Evolutionary conservation across 2,797 vertebrate species (phyloP).

Genomic region (Threskiornis aethiopicus): DNA sequence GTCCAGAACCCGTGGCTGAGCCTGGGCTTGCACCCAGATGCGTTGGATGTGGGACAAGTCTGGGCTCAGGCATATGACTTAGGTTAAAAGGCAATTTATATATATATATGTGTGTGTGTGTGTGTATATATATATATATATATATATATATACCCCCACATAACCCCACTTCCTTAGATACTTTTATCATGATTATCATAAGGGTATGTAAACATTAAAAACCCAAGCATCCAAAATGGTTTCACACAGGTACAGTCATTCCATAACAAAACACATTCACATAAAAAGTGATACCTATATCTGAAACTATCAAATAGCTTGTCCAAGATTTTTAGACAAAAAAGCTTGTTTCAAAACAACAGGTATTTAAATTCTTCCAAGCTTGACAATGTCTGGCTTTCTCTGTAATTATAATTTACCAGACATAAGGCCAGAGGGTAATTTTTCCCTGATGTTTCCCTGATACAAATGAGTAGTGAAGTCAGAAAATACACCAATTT

Average conservation of each 20-base stretch:
- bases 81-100: neutral
- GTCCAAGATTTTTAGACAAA: neutral
- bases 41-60: neutral
- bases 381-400: neutral
- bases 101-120: neutral
- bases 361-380: conserved; percentile 11
- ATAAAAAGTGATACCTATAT: neutral
- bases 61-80: neutral
- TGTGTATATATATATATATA: neutral
- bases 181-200: neutral
- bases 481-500: conserved; percentile 18
- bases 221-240: neutral
- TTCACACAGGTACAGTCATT: neutral
- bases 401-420: conserved; percentile 26
- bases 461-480: conserved; percentile 42
- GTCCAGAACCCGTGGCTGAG: rapidly evolving
- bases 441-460: conserved; percentile 45
- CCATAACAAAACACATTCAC: neutral
- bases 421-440: neutral
- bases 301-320: neutral
- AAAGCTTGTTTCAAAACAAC: neutral
- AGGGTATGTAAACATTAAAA: neutral
- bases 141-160: neutral
- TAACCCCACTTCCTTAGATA: neutral
- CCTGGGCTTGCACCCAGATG: neutral